Evolutionary conservation across 2,888 invertebrate genomes (phyloP).

Genomic region (Lasiommata megera): DNA sequence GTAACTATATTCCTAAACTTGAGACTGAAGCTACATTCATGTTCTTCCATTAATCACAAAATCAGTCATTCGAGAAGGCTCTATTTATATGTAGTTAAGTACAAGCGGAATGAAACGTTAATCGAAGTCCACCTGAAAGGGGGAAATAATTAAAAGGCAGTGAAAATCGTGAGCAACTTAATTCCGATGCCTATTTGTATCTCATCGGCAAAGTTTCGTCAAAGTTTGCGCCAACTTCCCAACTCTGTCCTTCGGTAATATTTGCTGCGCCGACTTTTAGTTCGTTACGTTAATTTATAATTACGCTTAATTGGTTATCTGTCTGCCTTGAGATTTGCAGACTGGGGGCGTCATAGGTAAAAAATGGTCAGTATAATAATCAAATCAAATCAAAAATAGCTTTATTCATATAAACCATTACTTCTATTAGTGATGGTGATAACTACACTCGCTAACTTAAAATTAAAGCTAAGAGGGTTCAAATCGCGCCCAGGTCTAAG

Average conservation of each 20-base stretch:
- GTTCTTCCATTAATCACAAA: not conserved
- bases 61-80: not conserved
- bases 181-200: slow-evolving; percentile 78
- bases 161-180: slow-evolving; percentile 70
- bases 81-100: not conserved
- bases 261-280: slow-evolving; percentile 67
- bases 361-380: not conserved
- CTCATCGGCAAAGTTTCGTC: slow-evolving; percentile 45
- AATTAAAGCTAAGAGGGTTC: no score
- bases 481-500: no score
- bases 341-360: not conserved
- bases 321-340: slow-evolving; percentile 30
- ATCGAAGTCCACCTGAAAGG: slow-evolving; percentile 53
- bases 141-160: slow-evolving; percentile 78
- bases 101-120: slow-evolving; percentile 11
- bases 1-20: no score
- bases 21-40: no score
- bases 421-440: no score
- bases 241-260: slow-evolving; percentile 63
- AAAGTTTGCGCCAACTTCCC: slow-evolving; percentile 51
- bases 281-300: slow-evolving; percentile 69
- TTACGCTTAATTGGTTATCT: slow-evolving; percentile 67
- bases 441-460: no score
- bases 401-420: no score
- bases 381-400: no score